Evolutionary conservation across 2,797 vertebrate genomes (phyloP).

Genomic region (Alcedo atthis): DNA sequence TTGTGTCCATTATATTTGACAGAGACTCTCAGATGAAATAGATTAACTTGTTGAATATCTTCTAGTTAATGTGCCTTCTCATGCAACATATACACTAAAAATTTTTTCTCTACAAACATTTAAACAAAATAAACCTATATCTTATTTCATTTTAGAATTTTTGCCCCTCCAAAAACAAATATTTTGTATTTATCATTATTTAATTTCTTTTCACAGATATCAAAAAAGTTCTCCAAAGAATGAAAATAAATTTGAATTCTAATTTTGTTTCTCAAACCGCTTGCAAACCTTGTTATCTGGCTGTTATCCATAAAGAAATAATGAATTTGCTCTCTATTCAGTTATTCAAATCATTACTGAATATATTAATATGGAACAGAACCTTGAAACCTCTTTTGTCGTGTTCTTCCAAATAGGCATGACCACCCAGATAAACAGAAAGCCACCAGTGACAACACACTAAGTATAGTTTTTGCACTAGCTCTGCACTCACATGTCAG

Average conservation of each 20-base stretch:
- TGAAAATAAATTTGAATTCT: neutral
- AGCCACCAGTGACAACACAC: neutral
- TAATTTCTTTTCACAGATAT: neutral
- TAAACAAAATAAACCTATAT: neutral
- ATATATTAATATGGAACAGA: neutral
- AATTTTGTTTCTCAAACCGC: neutral
- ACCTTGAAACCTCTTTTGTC: neutral
- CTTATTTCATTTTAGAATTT: neutral
- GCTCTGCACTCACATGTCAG: neutral
- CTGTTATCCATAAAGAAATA: neutral
- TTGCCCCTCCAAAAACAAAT: neutral
- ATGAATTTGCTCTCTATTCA: neutral
- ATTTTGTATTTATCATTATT: neutral
- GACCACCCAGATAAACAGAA: neutral
- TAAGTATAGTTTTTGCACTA: neutral
- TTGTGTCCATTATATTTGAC: neutral
- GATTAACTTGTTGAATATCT: neutral
- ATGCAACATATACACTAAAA: neutral
- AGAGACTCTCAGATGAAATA: neutral
- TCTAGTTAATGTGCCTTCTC: neutral
- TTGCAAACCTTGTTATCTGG: neutral
- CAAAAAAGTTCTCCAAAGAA: neutral
- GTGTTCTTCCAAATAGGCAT: neutral
- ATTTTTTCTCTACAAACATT: neutral
- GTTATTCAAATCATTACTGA: neutral